These are phyloP conservation scores for Torymus auratus DNA, from an alignment of 2,888 invertebrate genomes.

Conservation along the genomic window DNA sequence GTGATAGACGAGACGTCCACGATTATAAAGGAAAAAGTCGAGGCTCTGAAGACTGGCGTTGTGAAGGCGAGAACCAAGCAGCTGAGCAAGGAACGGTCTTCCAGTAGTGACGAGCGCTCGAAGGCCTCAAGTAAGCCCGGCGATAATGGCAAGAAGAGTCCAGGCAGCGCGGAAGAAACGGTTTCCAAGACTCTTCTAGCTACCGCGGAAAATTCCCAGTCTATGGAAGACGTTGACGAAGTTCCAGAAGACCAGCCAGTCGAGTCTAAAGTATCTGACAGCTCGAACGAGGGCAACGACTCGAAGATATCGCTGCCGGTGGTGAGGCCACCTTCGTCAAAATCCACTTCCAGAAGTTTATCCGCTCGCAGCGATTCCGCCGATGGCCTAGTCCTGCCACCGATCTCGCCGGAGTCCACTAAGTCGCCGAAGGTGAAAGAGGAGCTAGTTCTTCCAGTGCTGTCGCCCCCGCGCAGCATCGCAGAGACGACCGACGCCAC, in stretches of 20 bases:
- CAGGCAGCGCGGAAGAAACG: neutral
- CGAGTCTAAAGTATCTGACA: neutral
- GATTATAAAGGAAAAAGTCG: slow-evolving; percentile 68
- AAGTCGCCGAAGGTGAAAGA: slow-evolving; percentile 64
- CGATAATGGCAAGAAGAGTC: slow-evolving; percentile 33
- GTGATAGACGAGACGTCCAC: slow-evolving; percentile 69
- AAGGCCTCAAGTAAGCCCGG: slow-evolving; percentile 16
- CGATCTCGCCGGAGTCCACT: slow-evolving; percentile 68
- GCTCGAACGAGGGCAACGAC: slow-evolving; percentile 18
- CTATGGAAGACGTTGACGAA: neutral
- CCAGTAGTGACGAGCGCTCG: slow-evolving; percentile 10
- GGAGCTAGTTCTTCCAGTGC: slow-evolving; percentile 66
- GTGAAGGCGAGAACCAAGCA: slow-evolving; percentile 45
- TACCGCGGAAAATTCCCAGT: slow-evolving; percentile 28
- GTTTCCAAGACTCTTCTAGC: slow-evolving; percentile 54
- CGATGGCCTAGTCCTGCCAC: slow-evolving; percentile 67
- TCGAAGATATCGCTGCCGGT: slow-evolving; percentile 65
- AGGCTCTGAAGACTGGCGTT: slow-evolving; percentile 65
- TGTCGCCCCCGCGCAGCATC: slow-evolving; percentile 62
- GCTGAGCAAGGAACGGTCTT: slow-evolving; percentile 5
- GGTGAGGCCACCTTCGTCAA: slow-evolving; percentile 66
- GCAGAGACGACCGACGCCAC: slow-evolving; percentile 41
- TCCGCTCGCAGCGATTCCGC: slow-evolving; percentile 61
- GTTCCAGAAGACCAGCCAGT: neutral
- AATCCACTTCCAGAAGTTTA: slow-evolving; percentile 59